Percentiles rank a stretch among this genome's conserved stretches.
These are phyloP conservation scores for Tapirus terrestris DNA, from an alignment of 2,113 vertebrate species.

Conservation along the genomic window DNA sequence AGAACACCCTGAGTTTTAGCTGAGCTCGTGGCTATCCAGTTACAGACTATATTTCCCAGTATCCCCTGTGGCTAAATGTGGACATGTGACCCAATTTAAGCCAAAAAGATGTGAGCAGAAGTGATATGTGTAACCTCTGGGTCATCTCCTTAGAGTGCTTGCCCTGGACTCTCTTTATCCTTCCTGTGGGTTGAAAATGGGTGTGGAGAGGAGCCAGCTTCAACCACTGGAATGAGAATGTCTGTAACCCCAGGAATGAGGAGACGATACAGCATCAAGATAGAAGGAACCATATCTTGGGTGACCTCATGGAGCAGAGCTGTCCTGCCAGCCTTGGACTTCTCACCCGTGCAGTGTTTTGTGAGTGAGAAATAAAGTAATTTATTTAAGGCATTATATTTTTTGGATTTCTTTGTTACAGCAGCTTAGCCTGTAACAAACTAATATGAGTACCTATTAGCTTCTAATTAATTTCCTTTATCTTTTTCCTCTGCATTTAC, in stretches of 20 bases:
- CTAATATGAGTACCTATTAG: neutral
- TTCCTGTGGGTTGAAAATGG: neutral
- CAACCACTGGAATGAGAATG: neutral
- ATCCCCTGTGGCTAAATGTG: neutral
- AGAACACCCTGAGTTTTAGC: neutral
- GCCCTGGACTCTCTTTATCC: neutral
- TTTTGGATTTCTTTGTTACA: neutral
- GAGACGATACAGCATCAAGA: neutral
- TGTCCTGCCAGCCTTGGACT: neutral
- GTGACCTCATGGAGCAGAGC: too few relatives aligned
- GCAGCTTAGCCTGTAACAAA: neutral
- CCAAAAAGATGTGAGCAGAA: neutral
- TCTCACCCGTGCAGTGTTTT: neutral
- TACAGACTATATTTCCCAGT: neutral
- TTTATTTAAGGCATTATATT: neutral
- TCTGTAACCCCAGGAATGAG: neutral
- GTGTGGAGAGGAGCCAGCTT: neutral
- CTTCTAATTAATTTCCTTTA: slow-evolving; percentile 43
- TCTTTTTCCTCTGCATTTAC: neutral
- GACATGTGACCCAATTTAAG: neutral
- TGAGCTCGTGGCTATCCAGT: neutral
- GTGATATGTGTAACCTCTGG: neutral
- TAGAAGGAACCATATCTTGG: neutral
- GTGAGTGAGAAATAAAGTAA: neutral
- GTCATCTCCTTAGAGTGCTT: neutral